Conservation (phyloP, 2,888 invertebrate genomes). For the Cylindroiulus punctatus region DNA sequence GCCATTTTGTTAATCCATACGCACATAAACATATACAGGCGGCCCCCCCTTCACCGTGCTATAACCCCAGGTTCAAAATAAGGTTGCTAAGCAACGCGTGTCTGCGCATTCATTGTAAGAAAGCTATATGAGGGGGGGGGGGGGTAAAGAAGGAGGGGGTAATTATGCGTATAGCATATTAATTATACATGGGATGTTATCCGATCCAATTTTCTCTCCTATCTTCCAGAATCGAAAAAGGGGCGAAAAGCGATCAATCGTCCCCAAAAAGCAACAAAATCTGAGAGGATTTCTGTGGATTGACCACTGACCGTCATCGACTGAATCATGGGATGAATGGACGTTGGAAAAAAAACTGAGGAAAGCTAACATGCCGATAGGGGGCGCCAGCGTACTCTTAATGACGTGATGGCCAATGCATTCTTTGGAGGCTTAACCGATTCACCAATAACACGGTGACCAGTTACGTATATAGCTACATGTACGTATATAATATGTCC, state of each 20-base stretch:
- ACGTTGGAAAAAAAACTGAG: no score
- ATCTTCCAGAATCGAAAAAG: conserved; percentile 8
- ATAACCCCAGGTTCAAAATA: conserved; percentile 13
- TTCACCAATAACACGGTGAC: no score
- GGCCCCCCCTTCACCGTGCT: conserved; percentile 3
- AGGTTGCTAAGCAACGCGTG: conserved; percentile 13
- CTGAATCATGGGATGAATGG: not conserved
- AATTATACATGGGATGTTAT: conserved; percentile 54
- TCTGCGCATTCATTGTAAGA: conserved; percentile 21
- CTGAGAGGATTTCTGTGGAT: conserved; percentile 16
- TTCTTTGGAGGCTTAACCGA: no score
- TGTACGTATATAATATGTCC: no score
- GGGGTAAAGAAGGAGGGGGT: not conserved
- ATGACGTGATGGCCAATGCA: no score
- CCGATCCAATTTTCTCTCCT: conserved; percentile 47
- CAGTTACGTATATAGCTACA: no score
- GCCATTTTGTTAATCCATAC: conserved; percentile 47
- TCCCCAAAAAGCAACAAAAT: conserved; percentile 4
- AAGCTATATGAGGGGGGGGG: not conserved
- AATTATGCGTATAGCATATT: conserved; percentile 53
- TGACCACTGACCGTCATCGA: not conserved
- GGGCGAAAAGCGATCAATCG: conserved; percentile 15
- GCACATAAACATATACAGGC: conserved; percentile 41
- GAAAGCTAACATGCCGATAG: not conserved
- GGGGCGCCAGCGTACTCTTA: not conserved